Base-by-base conservation (phyloP, 2,888 invertebrate species). In the Drosophila nigritarsus region DNA sequence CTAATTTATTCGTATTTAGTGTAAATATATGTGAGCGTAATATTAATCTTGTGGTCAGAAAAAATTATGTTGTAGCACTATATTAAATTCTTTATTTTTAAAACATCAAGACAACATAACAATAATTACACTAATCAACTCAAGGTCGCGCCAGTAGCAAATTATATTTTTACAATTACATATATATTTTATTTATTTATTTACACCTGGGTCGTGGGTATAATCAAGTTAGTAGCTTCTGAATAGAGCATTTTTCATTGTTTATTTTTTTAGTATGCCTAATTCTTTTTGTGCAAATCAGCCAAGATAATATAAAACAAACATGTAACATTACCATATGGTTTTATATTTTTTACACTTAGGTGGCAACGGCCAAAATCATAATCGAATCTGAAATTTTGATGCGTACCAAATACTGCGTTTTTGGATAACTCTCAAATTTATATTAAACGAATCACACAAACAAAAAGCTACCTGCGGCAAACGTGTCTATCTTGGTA, bases 311-410 rank as follows among this genome's bases (percentile, higher is more conserved):
- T 56, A 42, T 29, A 42, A 56, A 56, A 56, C 40, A 56, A 40
- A 29, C 29, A 42, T 30, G 56, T 56, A 56, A 56, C 40, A 11
- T 20, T 20, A 30, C 56, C 42, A 56, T 56, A 56, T 56, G 40
- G 56, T 42, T 40, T 29, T 40, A 56, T 42, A 40, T 56, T 42
- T 9, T 27, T 55, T 13, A 38, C 27, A 30, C 56, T 56, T 42
- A 3, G 40, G 30, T 15, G 30, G 30, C 40, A 56, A 30, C 13
- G 40, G 20, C n/a, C 29, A 20, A 56, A 13, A 38, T 34, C 18
- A 18, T 9, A 53, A 20, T 36, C 36, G n/a, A 3, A 29, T 13
- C 9, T 30, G 3, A 38, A 56, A 9, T 40, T 30, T 40, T 2
- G n/a, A 8, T 13, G n/a, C 29, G n/a, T 40, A 55, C 40, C 29